Evolutionary conservation across 2,797 vertebrate species (phyloP).

Genomic region (Petrocephalus schoutedeni): DNA sequence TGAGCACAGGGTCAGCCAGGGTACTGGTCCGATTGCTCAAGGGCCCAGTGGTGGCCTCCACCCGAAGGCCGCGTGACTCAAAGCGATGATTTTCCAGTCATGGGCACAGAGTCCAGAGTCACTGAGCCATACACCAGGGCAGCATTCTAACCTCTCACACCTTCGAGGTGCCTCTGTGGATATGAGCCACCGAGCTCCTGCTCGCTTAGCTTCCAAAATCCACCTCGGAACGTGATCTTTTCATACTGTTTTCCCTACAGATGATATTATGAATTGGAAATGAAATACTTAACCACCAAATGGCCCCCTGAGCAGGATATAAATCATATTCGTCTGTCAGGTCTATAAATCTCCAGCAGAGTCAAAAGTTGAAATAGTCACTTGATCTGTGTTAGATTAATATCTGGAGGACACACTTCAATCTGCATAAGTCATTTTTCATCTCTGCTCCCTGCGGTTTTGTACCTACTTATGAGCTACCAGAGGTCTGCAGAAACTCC

Average conservation of each 20-base stretch:
- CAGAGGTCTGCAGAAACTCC: background rate
- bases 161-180: background rate
- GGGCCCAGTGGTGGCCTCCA: background rate
- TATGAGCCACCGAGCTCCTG: background rate
- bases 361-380: constrained; percentile 19
- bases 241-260: background rate
- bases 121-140: background rate
- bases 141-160: background rate
- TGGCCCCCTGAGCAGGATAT: background rate
- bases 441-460: constrained; percentile 9
- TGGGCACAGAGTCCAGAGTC: background rate
- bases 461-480: background rate
- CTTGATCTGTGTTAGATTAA: constrained; percentile 17
- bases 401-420: constrained; percentile 7
- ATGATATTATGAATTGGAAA: constrained; percentile 18
- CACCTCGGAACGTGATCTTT: background rate
- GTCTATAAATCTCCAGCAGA: constrained; percentile 8
- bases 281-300: constrained; percentile 16
- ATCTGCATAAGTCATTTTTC: constrained; percentile 18
- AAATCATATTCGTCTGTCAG: constrained; percentile 1
- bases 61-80: background rate
- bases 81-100: background rate
- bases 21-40: background rate
- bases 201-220: background rate
- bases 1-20: background rate